Evolutionary conservation across 2,113 vertebrate species (phyloP), one percentile per base, ranked within the genome.

Genomic region (Esox niger): DNA sequence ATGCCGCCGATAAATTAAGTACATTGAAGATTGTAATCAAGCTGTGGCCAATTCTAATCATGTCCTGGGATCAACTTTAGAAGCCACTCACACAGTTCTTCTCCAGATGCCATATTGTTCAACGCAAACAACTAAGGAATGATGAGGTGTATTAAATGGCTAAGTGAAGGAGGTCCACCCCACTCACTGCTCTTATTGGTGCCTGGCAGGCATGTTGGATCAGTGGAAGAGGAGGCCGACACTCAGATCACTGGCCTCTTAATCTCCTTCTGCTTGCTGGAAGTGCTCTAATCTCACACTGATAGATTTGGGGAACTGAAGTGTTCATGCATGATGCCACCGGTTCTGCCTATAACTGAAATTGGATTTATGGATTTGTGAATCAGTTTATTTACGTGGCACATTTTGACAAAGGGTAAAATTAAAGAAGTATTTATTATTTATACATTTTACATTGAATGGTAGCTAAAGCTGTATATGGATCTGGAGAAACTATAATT

Each of bases 21-120:
- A 30, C 49, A 63, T 67, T 74, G 75, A 81, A 86, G 82, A 88
- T 88, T 87, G 79, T 84, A 88, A 90, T 90, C 84, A 84, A 83
- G 75, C 74, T 4, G 59, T 31, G 80, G 85, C 79, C 84, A 80
- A 82, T 87, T 83, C 81, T 80, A 78, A 83, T 87, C 73, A 75
- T 17, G 52, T 63, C 49, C 68, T 63, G 69, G 8, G 55, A 59
- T 62, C 0, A 29, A 64, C 75, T 54, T 64, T n/a, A 62, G 59
- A n/a, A 15, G 62, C 57, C 52, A 64, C 57, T 79, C 75, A 79
- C 68, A 75, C 70, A 23, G 75, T 62, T 9, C 66, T 66, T 10
- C 38, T 17, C 38, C 38, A 43, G 38, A 4, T 15, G 38, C 38
- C 13, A 43, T 15, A 43, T 75, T 47, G 57, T 65, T 79, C 64